These are phyloP conservation scores for Selenia dentaria DNA, from an alignment of 2,888 invertebrate species.

Conservation along the genomic window DNA sequence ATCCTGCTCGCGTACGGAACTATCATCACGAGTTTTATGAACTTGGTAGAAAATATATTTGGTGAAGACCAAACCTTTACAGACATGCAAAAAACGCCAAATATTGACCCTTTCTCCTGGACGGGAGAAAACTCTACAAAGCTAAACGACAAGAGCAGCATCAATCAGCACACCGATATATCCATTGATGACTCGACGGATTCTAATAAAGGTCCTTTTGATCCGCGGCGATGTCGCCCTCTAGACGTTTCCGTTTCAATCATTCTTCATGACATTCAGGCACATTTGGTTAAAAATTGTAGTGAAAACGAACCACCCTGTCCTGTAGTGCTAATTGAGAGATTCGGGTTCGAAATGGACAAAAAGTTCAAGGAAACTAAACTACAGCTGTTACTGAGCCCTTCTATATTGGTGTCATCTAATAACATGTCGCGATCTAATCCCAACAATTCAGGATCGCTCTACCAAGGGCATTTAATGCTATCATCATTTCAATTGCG, in stretches of 20 bases:
- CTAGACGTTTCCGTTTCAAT: slow-evolving; percentile 96
- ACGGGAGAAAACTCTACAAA: slow-evolving; percentile 69
- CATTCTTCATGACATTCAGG: slow-evolving; percentile 97
- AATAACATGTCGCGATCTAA: slow-evolving; percentile 89
- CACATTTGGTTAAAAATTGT: slow-evolving; percentile 96
- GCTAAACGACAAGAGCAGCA: slow-evolving; percentile 65
- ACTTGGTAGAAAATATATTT: slow-evolving; percentile 98
- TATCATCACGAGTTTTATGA: slow-evolving; percentile 94
- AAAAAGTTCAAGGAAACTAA: slow-evolving; percentile 96
- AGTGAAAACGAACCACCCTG: slow-evolving; percentile 96
- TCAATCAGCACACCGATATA: slow-evolving; percentile 79
- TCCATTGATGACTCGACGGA: slow-evolving; percentile 87
- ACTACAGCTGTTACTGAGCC: slow-evolving; percentile 95
- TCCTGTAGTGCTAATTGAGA: slow-evolving; percentile 94
- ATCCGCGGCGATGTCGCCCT: slow-evolving; percentile 94
- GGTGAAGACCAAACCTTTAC: slow-evolving; percentile 98
- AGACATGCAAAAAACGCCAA: slow-evolving; percentile 92
- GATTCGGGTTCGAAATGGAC: slow-evolving; percentile 98
- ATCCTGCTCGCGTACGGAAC: slow-evolving; percentile 96
- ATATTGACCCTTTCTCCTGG: slow-evolving; percentile 67
- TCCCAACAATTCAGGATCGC: slow-evolving; percentile 64
- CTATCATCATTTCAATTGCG: slow-evolving; percentile 94
- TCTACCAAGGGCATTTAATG: slow-evolving; percentile 94
- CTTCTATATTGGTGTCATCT: slow-evolving; percentile 92
- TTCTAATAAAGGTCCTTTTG: slow-evolving; percentile 87